Base-by-base conservation (phyloP, 2,797 vertebrate species). In the Esox masquinongy region DNA sequence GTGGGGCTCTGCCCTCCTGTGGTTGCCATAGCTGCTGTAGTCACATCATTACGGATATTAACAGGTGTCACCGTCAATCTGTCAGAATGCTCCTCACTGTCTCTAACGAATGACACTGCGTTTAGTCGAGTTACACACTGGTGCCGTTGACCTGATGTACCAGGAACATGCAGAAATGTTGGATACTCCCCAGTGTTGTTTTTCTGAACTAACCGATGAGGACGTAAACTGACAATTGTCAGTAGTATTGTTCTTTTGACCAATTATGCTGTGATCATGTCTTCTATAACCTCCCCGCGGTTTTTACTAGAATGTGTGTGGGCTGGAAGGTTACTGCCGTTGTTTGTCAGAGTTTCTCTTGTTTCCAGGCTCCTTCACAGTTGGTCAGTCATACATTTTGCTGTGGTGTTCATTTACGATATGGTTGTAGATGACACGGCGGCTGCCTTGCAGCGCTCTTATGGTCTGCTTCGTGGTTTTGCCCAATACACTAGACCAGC, bases 1-100 rank as follows among this genome's bases (percentile, higher is more conserved):
- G 90, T 89, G 84, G 85, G 88, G 87, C 77, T 92, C 89, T 93
- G 92, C 92, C 93, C 93, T 91, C 92, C 89, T 93, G 93, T 94
- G 93, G 92, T 90, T 90, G 83, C 79, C 81, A 69, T 82, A 75
- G 83, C 78, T 85, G 87, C 82, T 85, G 72, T 82, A 76, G 24
- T 61, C 56, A 24, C 53, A 56, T 8, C n/a, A 9, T 7, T 7
- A 56, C 8, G n/a, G 53, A 22, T 8, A 16, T 2, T 11, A n/a
- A 3, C 56, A 26, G 22, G 56, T 61, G 24, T 12, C 24, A 24
- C 53, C 9, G 11, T 61, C 56, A 2, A 22, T 24, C 22, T 24
- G 56, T 22, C n/a, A 59, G 7, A 22, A 24, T 0, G 19, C 6
- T 56, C 51, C 22, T 24, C 9, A 24, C 22, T 24, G 56, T 24